These are phyloP conservation scores for Aulostomus chinensis DNA, from an alignment of 2,797 vertebrate genomes.

Conservation along the genomic window DNA sequence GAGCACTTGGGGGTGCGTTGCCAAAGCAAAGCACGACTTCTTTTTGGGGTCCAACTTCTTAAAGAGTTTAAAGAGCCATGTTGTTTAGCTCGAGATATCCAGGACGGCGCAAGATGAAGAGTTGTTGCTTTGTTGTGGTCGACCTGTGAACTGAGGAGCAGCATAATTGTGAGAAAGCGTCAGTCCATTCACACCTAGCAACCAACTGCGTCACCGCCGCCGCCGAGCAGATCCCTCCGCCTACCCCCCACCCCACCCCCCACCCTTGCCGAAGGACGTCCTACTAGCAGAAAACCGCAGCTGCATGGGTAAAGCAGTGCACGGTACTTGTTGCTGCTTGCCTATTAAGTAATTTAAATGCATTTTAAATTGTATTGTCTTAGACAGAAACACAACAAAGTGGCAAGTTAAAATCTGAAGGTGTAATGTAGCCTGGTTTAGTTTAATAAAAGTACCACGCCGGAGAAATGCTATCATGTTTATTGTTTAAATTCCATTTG, in stretches of 20 bases:
- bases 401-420: too few relatives aligned
- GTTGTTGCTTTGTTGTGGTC: slow-evolving; percentile 82
- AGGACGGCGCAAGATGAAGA: slow-evolving; percentile 44
- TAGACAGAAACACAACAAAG: too few relatives aligned
- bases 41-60: slow-evolving; percentile 58
- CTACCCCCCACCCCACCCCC: too few relatives aligned
- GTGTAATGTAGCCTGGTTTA: too few relatives aligned
- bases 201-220: slow-evolving; percentile 80
- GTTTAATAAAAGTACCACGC: too few relatives aligned
- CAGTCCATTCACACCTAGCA: slow-evolving; percentile 86
- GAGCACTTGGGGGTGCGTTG: slow-evolving; percentile 82
- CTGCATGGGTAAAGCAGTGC: slow-evolving; percentile 5
- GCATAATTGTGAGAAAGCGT: slow-evolving; percentile 77
- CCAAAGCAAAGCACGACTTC: slow-evolving; percentile 83
- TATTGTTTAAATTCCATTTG: too few relatives aligned
- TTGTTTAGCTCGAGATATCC: slow-evolving; percentile 70
- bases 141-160: slow-evolving; percentile 78
- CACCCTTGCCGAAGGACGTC: slow-evolving; percentile 31
- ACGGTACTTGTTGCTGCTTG: not conserved
- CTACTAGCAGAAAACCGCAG: slow-evolving; percentile 20
- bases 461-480: too few relatives aligned
- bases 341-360: slow-evolving; percentile 1
- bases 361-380: too few relatives aligned
- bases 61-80: slow-evolving; percentile 79
- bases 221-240: slow-evolving; percentile 64